A percentile compares a stretch with the other conserved stretches of the same genome.
Conservation (phyloP, 1,140 invertebrate genomes). For the Elymnias hypermnestra region DNA sequence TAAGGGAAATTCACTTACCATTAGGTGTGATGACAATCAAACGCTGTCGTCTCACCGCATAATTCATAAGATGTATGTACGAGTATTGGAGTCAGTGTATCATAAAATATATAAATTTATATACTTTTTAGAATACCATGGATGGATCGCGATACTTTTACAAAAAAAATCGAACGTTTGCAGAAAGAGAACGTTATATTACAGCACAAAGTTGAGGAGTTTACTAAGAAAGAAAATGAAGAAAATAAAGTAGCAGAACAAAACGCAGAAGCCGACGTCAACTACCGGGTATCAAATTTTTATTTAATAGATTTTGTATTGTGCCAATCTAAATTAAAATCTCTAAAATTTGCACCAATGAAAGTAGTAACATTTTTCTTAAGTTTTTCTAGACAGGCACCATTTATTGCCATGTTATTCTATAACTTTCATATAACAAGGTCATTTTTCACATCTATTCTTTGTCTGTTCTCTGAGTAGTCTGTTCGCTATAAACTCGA, state of each 20-base stretch:
- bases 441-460: neutral
- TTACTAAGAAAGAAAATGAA: conserved; percentile 34
- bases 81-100: too few relatives aligned
- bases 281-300: conserved; percentile 29
- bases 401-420: neutral
- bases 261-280: conserved; percentile 10
- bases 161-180: conserved; percentile 47
- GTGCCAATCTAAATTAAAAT: too few relatives aligned
- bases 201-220: conserved; percentile 50
- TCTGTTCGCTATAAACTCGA: too few relatives aligned
- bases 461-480: too few relatives aligned
- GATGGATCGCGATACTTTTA: conserved; percentile 48
- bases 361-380: neutral
- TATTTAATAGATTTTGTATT: too few relatives aligned
- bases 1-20: too few relatives aligned
- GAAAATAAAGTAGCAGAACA: conserved; percentile 18
- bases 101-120: too few relatives aligned
- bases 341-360: too few relatives aligned
- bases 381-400: neutral
- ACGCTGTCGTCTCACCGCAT: too few relatives aligned
- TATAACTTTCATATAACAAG: too few relatives aligned
- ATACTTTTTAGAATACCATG: conserved; percentile 41
- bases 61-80: too few relatives aligned
- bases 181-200: conserved; percentile 50
- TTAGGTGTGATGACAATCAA: too few relatives aligned